Percentiles rank a stretch among this genome's conserved stretches.
These are phyloP conservation scores for Hippolais icterina DNA, from an alignment of 2,113 vertebrate genomes.

Conservation along the genomic window DNA sequence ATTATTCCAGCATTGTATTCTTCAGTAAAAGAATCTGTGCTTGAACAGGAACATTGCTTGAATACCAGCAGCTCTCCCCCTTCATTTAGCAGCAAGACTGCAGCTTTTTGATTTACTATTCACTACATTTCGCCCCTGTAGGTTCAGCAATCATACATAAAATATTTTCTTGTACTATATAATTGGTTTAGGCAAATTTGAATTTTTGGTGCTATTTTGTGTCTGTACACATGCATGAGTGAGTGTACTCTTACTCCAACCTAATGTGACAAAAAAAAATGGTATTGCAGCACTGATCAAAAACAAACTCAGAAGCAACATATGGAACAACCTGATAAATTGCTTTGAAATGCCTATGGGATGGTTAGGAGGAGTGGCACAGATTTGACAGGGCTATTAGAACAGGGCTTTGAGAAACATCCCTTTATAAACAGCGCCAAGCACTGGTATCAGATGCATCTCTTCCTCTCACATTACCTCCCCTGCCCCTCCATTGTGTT, in stretches of 20 bases:
- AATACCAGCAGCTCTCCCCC: not conserved
- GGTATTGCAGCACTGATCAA: not conserved
- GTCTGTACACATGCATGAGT: not conserved
- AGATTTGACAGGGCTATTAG: not conserved
- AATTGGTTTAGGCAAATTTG: not conserved
- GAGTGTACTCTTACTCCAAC: not conserved
- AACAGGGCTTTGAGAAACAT: not conserved
- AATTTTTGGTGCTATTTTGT: not conserved
- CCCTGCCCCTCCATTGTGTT: not conserved
- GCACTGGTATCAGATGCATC: not conserved
- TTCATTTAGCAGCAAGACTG: not conserved
- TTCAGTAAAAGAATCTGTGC: not conserved
- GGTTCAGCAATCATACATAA: not conserved
- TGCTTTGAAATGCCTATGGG: not conserved
- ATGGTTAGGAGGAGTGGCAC: not conserved
- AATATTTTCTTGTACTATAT: not conserved
- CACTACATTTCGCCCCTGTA: not conserved
- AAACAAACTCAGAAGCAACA: not conserved
- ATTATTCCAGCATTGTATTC: not conserved
- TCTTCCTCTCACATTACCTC: not conserved
- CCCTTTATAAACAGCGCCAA: not conserved
- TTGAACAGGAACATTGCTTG: not conserved
- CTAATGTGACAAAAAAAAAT: not conserved
- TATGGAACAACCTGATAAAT: not conserved
- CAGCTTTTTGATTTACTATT: not conserved